Base-by-base conservation (phyloP, 1,140 invertebrate genomes). In the Lordiphosa stackelbergi region DNA sequence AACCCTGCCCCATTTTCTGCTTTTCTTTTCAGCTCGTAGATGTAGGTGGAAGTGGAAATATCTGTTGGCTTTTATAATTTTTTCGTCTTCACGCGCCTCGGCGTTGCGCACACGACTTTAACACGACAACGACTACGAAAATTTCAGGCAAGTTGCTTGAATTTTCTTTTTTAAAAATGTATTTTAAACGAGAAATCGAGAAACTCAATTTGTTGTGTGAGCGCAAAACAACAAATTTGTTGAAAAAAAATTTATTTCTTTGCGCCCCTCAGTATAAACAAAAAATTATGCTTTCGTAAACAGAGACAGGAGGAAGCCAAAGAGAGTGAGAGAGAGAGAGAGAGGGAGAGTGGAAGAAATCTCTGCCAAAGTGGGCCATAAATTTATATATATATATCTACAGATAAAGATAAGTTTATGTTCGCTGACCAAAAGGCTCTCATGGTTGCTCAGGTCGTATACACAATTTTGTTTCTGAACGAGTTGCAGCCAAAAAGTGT, bases 101-200 rank as follows among this genome's bases (percentile, higher is more conserved):
- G 69, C 78, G 77, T 83, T 84, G 78, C 77, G 70, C 78, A 64
- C 77, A 83, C 77, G 77, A 83, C 77, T 83, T 83, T 70, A 84
- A 83, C 77, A 83, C 77, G 78, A 84, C 78, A 73, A 83, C 77
- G 77, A 83, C 77, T 83, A 83, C 78, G 77, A 65, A 73, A 77
- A 74, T 62, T 66, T 59, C 64, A 48, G 12, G 36, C 74, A 81
- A 79, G 77, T 81, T 71, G 75, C 77, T 79, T 66, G 53, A 57
- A 73, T 69, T 78, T 79, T 73, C 60, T 55, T 66, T 54, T 8
- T 36, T 19, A 52, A 52, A 42, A 38, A 37, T 19, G 8, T 52
- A 38, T 24, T 46, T 52, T 46, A 41, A 35, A 9, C 34, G 19
- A 42, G 28, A 24, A 34, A 37, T 57, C 41, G 31, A 53, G 57